phyloP scores from a whole-genome alignment of 2,113 vertebrate genomes.

The Romanogobio albipinnatus region DNA sequence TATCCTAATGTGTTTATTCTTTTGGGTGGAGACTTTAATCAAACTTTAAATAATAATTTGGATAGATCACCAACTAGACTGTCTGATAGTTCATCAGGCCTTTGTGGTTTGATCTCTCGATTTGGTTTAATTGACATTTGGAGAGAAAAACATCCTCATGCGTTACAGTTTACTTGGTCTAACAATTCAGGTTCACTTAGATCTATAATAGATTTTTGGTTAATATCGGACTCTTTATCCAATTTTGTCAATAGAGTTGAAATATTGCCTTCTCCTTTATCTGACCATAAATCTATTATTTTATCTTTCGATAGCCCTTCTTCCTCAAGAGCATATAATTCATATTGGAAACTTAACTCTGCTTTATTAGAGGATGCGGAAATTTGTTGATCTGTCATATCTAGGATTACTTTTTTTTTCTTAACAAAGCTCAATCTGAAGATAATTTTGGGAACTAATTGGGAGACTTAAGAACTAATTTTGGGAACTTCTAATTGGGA shows the following conservation, averaged over 20 bases:
- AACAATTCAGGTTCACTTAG: neutral
- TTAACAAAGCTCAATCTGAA: neutral
- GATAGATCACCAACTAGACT: no score
- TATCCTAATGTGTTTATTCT: no score
- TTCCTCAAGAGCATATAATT: neutral
- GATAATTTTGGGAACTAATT: neutral
- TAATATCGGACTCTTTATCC: no score
- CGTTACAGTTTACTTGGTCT: conserved; percentile 1
- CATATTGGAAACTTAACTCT: neutral
- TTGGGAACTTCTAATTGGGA: conserved; percentile 2
- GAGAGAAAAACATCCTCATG: neutral
- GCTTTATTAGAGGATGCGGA: conserved; percentile 1
- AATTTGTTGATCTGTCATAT: neutral
- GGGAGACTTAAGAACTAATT: no score
- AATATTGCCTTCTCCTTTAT: neutral
- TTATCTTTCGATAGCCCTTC: neutral
- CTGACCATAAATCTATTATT: neutral
- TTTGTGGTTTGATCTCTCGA: no score
- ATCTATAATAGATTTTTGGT: neutral
- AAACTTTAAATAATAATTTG: no score
- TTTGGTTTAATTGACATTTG: neutral
- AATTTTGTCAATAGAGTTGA: no score
- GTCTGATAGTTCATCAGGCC: no score
- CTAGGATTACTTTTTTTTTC: neutral
- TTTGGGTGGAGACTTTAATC: no score